Conservation (phyloP, 2,113 vertebrate genomes). For the Regulus satrapa region DNA sequence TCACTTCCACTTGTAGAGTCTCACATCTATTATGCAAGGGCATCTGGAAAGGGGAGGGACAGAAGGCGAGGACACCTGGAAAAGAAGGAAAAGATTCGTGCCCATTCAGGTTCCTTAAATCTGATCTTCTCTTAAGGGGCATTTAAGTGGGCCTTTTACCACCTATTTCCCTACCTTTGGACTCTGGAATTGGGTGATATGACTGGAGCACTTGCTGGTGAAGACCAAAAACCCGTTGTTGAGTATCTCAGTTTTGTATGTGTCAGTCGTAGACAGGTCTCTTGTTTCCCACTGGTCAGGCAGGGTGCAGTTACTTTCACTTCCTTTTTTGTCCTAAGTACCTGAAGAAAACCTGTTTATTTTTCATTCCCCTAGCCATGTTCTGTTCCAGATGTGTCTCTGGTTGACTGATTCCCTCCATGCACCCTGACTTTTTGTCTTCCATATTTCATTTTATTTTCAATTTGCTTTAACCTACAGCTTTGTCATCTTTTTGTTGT, state of each 20-base stretch:
- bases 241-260: background rate
- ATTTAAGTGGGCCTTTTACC: background rate
- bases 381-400: background rate
- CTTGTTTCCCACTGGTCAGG: background rate
- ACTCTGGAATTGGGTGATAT: background rate
- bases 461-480: background rate
- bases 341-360: background rate
- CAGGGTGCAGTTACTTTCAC: background rate
- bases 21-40: background rate
- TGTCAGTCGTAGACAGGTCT: background rate
- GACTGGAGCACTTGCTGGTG: background rate
- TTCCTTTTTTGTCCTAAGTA: background rate
- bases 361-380: background rate
- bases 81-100: background rate
- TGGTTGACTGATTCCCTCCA: background rate
- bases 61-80: background rate
- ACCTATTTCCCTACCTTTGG: background rate
- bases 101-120: background rate
- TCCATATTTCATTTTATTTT: background rate
- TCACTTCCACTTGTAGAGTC: background rate
- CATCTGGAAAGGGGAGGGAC: background rate
- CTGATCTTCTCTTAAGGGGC: background rate
- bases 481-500: background rate
- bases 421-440: background rate
- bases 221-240: background rate